Evolutionary conservation across 2,797 vertebrate species (phyloP), one percentile per base, ranked within the genome.

Genomic region (Antennarius maculatus): DNA sequence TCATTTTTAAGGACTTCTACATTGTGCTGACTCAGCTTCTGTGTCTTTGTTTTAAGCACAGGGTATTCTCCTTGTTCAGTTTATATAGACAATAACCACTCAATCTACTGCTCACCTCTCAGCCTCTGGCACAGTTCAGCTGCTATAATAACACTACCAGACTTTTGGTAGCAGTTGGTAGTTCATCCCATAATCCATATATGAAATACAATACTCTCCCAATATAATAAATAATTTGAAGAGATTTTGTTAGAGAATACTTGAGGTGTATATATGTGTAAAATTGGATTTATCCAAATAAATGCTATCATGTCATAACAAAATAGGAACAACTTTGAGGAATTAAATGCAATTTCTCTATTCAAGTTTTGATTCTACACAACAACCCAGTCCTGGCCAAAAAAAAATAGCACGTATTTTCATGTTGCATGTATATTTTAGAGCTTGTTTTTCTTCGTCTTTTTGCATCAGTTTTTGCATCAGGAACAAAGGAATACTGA

Each of bases 1-100:
- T 5, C 15, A 28, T 45, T 50, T 17, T 11, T 16, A 27, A 67
- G 41, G 48, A 53, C 50, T 15, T 54, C 18, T 45, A 14, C 15
- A 11, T 51, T 58, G 29, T 50, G 18, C 48, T 62, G 48, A 51
- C 54, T 28, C 66, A 13, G 13, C 7, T 50, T 70, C 41, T 66
- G 57, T 13, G 13, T 42, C 49, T 23, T 69, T 57, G 29, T 54
- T 50, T 34, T 15, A 27, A 46, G 7, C 28, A 29, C 15, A n/a
- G 11, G 13, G 14, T 31, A 1, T 53, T 47, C 13, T 41, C 9
- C 11, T 28, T 28, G 6, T 12, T 71, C 71, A 29, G n/a, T 41
- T 29, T 13, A 47, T 1, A 11, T 55, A 55, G 45, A 13, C 43
- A 58, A 7, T 9, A 14, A 6, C 11, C 27, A 13, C 18, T 61